These are phyloP conservation scores for Mycogona germanica DNA, from an alignment of 2,888 invertebrate species.

Conservation along the genomic window DNA sequence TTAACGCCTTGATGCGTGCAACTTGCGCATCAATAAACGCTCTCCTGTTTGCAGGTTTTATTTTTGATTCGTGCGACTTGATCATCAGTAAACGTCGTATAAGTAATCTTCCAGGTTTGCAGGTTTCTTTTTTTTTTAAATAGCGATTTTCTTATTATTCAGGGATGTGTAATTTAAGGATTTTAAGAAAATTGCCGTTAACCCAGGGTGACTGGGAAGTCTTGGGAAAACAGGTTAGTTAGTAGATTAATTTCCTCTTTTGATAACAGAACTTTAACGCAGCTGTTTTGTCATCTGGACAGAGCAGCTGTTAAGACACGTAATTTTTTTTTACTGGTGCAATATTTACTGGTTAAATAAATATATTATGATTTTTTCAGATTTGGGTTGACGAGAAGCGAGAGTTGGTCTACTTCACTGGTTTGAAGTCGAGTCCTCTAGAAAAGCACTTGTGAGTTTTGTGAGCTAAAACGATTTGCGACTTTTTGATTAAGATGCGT, in stretches of 20 bases:
- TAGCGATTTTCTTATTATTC: background rate
- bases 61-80: background rate
- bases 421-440: slow-evolving; percentile 74
- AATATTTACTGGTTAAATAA: background rate
- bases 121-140: no score
- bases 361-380: slow-evolving; percentile 20
- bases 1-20: no score
- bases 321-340: background rate
- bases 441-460: slow-evolving; percentile 81
- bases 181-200: slow-evolving; percentile 24
- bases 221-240: slow-evolving; percentile 30
- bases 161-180: background rate
- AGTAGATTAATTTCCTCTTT: background rate
- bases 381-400: slow-evolving; percentile 74
- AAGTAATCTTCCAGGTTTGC: no score
- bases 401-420: slow-evolving; percentile 80
- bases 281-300: no score
- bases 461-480: background rate
- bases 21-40: no score
- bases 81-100: no score
- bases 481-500: no score
- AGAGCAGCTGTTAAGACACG: no score
- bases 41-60: background rate
- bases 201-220: slow-evolving; percentile 38
- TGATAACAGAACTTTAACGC: no score